These are phyloP conservation scores for Stomorhina lunata DNA, from an alignment of 2,888 invertebrate genomes.

Conservation along the genomic window DNA sequence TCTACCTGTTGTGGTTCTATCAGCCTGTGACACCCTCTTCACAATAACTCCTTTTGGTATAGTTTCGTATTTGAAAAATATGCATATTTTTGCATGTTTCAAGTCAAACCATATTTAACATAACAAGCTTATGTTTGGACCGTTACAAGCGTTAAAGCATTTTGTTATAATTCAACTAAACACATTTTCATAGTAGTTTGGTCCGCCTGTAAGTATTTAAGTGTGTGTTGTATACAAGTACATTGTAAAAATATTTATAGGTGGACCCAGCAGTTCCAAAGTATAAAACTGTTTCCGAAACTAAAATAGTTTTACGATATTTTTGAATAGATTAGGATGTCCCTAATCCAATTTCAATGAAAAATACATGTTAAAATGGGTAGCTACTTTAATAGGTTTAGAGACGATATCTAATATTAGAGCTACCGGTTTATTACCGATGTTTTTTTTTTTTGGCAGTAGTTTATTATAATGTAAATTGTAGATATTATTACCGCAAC, in stretches of 20 bases:
- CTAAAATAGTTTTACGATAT: too few species aligned
- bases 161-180: conserved; percentile 58
- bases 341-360: too few species aligned
- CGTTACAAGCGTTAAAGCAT: conserved; percentile 65
- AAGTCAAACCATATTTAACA: conserved; percentile 59
- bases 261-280: too few species aligned
- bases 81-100: conserved; percentile 16
- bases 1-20: too few species aligned
- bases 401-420: too few species aligned
- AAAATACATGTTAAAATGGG: too few species aligned
- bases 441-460: not conserved
- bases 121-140: conserved; percentile 62
- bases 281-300: too few species aligned
- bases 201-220: not conserved
- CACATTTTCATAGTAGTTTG: conserved; percentile 10
- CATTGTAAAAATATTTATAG: not conserved
- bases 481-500: conserved; percentile 39
- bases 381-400: too few species aligned
- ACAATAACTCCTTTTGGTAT: not conserved
- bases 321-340: too few species aligned
- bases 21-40: not conserved
- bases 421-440: not conserved
- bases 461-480: conserved; percentile 18
- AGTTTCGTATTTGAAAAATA: not conserved
- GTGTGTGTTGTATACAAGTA: not conserved